These are phyloP conservation scores for Lampropteryx suffumata DNA, from an alignment of 2,888 invertebrate genomes.

Conservation along the genomic window DNA sequence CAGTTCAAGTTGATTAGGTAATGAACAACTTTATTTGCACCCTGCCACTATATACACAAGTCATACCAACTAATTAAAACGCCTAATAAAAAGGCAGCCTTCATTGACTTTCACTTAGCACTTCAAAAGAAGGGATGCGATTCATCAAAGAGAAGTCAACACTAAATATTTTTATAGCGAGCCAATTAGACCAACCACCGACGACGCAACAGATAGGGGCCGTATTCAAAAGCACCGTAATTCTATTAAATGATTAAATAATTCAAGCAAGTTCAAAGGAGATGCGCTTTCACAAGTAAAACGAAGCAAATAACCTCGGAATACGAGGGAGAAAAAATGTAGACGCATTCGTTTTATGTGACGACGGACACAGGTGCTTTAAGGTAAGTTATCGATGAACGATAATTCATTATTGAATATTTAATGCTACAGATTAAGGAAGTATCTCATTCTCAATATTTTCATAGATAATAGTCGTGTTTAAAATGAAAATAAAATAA, in stretches of 20 bases:
- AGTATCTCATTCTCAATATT: no score
- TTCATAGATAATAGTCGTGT: no score
- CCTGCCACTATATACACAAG: neutral
- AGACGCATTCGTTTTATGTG: constrained; percentile 57
- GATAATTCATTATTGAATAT: no score
- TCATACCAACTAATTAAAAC: neutral
- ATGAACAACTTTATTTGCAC: no score
- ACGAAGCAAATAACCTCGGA: constrained; percentile 70
- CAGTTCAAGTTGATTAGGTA: no score
- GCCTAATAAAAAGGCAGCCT: constrained; percentile 14
- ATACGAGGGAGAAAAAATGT: constrained; percentile 65
- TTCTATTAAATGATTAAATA: constrained; percentile 82
- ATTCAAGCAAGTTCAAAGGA: constrained; percentile 78
- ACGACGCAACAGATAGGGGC: constrained; percentile 64
- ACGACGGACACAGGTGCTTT: constrained; percentile 33
- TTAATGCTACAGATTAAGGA: no score
- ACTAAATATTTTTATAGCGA: constrained; percentile 65
- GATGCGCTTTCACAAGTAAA: constrained; percentile 76
- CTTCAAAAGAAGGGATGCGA: constrained; percentile 35
- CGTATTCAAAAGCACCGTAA: constrained; percentile 62
- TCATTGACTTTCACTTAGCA: constrained; percentile 26
- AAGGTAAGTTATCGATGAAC: no score
- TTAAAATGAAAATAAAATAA: no score
- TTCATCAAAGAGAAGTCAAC: constrained; percentile 49
- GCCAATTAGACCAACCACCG: constrained; percentile 67